phyloP scores from a whole-genome alignment of 2,888 invertebrate genomes.

The Salticus scenicus region DNA sequence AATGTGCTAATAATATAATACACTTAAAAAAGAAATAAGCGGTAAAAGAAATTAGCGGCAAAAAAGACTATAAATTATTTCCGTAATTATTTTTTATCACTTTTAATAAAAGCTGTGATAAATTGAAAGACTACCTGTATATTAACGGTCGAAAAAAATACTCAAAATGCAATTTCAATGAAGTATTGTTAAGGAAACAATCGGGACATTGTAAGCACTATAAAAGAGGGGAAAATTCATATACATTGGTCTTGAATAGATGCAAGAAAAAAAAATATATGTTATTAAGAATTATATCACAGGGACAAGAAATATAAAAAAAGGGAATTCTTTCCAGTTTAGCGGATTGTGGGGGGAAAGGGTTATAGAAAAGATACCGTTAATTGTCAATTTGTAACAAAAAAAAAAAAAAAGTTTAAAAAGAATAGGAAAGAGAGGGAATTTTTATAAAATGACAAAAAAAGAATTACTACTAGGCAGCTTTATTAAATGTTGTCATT shows the following conservation, averaged over 20 bases:
- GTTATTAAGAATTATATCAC: not conserved
- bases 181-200: constrained; percentile 1
- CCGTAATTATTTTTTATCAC: constrained; percentile 3
- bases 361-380: not conserved
- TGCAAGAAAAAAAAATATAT: not conserved
- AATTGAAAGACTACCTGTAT: constrained; percentile 12
- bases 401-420: not conserved
- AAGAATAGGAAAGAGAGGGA: not conserved
- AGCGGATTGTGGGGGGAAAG: constrained; percentile 3
- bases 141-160: not conserved
- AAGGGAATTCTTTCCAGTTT: not conserved
- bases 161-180: not conserved
- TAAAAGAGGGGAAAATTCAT: not conserved
- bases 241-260: not conserved
- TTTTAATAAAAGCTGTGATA: constrained; percentile 9
- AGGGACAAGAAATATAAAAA: not conserved
- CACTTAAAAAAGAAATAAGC: no score
- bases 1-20: no score
- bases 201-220: not conserved
- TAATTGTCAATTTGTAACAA: not conserved
- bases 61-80: not conserved
- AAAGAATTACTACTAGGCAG: not conserved
- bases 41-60: not conserved
- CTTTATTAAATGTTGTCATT: not conserved
- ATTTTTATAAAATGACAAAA: not conserved